Evolutionary conservation across 2,113 vertebrate genomes (phyloP).

Genomic region (Tetrax tetrax): DNA sequence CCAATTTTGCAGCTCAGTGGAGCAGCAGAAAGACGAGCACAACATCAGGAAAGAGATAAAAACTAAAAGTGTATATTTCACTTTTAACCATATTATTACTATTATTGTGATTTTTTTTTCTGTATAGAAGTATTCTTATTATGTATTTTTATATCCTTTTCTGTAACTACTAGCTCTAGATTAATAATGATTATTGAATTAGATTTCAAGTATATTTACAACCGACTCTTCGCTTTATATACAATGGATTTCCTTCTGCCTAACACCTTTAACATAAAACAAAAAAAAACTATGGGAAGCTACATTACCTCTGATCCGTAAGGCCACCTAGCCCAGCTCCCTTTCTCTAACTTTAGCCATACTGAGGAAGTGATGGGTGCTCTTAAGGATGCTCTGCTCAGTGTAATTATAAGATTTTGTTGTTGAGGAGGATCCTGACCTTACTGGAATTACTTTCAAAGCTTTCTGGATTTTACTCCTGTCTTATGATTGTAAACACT

Average conservation of each 20-base stretch:
- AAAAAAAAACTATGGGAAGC: not conserved
- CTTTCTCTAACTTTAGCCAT: not conserved
- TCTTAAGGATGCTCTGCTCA: not conserved
- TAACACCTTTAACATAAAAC: not conserved
- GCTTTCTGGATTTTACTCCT: not conserved
- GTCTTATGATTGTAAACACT: not conserved
- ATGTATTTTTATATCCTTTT: not conserved
- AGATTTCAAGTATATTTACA: not conserved
- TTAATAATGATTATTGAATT: not conserved
- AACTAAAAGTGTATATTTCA: not conserved
- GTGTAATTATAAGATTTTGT: not conserved
- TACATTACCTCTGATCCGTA: not conserved
- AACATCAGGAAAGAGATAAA: not conserved
- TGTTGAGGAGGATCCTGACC: not conserved
- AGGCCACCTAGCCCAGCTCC: not conserved
- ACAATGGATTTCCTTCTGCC: not conserved
- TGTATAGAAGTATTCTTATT: not conserved
- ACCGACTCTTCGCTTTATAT: not conserved
- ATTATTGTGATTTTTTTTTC: not conserved
- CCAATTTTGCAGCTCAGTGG: not conserved
- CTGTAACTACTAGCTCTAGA: not conserved
- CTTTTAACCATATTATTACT: not conserved
- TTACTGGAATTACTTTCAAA: not conserved
- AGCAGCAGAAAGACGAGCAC: not conserved
- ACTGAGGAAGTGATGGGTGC: not conserved